A percentile compares a stretch with the other conserved stretches of the same genome.
Conservation (phyloP, 2,797 vertebrate species). For the Peromyscus eremicus region DNA sequence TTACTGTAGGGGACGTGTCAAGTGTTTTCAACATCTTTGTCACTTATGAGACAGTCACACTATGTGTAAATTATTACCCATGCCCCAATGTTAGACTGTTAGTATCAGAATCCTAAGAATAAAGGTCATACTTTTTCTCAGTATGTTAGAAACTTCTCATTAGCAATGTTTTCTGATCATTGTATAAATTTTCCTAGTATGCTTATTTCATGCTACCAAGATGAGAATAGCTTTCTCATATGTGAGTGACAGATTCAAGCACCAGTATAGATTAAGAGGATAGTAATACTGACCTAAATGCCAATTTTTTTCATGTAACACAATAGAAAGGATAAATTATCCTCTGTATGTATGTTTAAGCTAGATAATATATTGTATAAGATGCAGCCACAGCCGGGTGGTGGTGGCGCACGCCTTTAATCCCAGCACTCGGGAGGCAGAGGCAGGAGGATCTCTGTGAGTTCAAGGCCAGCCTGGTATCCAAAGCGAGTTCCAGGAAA, state of each 20-base stretch:
- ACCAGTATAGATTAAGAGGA: background rate
- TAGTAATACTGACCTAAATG: background rate
- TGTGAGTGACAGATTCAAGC: background rate
- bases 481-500: too few relatives aligned
- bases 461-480: too few relatives aligned
- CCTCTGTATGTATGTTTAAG: background rate
- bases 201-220: background rate
- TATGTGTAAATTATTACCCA: background rate
- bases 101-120: background rate
- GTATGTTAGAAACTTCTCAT: background rate
- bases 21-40: background rate
- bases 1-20: background rate
- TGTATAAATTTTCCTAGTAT: background rate
- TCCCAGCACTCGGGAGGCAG: too few relatives aligned
- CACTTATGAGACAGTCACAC: constrained; percentile 5
- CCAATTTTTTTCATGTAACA: background rate
- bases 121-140: background rate
- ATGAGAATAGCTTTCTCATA: background rate
- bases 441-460: too few relatives aligned
- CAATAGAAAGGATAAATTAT: background rate
- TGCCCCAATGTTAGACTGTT: background rate
- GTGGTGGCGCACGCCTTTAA: too few relatives aligned
- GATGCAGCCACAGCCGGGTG: background rate
- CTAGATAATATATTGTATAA: background rate
- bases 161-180: background rate